Percentiles rank a stretch among this genome's conserved stretches.
phyloP scores from a whole-genome alignment of 1,140 invertebrate genomes.

The Drosophila littoralis region DNA sequence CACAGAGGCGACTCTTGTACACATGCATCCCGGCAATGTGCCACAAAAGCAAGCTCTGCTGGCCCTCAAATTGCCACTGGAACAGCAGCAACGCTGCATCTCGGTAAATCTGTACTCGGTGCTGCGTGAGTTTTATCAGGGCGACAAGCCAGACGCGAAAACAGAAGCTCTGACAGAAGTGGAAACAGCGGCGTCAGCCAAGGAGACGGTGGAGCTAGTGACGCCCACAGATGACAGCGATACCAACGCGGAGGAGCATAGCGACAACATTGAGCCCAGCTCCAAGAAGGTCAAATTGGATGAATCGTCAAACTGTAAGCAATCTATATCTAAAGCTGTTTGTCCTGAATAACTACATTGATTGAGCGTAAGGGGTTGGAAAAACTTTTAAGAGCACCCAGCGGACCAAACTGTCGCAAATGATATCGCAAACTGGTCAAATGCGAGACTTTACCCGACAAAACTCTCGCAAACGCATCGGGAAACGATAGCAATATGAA shows the following conservation, averaged over 20 bases:
- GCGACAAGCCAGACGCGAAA: constrained; percentile 26
- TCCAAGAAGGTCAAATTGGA: constrained; percentile 82
- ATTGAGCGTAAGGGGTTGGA: no score
- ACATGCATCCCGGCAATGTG: constrained; percentile 92
- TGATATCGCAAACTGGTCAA: no score
- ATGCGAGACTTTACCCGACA: no score
- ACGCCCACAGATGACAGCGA: background rate
- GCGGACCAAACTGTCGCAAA: no score
- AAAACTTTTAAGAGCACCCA: no score
- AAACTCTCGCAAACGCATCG: no score
- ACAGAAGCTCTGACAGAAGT: background rate
- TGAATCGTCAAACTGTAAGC: constrained; percentile 27
- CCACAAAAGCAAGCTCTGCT: constrained; percentile 91
- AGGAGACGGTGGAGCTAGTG: background rate
- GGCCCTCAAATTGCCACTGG: constrained; percentile 90
- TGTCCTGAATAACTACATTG: no score
- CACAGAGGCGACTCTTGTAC: constrained; percentile 88
- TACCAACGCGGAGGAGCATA: constrained; percentile 51
- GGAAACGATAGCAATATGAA: no score
- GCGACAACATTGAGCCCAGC: constrained; percentile 54
- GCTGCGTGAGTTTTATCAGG: constrained; percentile 87
- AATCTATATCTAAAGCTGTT: background rate
- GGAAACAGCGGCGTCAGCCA: background rate
- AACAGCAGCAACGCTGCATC: constrained; percentile 88
- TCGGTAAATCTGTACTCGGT: constrained; percentile 90